A percentile compares a stretch with the other conserved stretches of the same genome.
Evolutionary conservation across 2,888 invertebrate genomes (phyloP).

Genomic region (Leucophenga maculata): DNA sequence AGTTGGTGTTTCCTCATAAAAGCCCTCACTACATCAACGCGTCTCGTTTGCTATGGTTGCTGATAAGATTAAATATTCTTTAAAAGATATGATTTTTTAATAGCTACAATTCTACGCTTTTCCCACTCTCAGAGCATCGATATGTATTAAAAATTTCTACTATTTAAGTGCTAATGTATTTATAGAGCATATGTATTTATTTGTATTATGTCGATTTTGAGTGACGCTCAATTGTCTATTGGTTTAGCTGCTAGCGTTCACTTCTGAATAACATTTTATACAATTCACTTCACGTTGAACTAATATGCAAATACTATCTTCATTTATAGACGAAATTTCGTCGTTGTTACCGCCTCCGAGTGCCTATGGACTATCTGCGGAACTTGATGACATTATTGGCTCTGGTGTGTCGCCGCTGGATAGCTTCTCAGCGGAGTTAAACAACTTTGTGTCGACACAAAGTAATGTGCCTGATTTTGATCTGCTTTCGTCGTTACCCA

Average conservation of each 20-base stretch:
- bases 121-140: no score
- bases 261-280: not conserved
- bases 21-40: no score
- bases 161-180: no score
- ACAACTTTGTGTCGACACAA: conserved; percentile 41
- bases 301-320: conserved; percentile 12
- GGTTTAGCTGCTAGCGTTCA: not conserved
- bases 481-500: not conserved
- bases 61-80: conserved; percentile 12
- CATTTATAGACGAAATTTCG: conserved; percentile 59
- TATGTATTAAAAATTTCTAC: no score
- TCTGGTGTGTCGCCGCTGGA: conserved; percentile 60
- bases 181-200: not conserved
- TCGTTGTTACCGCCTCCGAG: conserved; percentile 54
- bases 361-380: conserved; percentile 54
- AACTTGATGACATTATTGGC: conserved; percentile 64
- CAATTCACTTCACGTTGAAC: not conserved
- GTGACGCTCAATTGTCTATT: not conserved
- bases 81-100: conserved; percentile 18
- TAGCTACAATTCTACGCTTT: no score
- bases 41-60: not conserved
- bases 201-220: not conserved
- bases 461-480: conserved; percentile 31
- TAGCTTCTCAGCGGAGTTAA: conserved; percentile 52
- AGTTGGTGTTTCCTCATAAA: not conserved